These are phyloP conservation scores for Pinctada fucata DNA, from an alignment of 2,888 invertebrate genomes.

Conservation along the genomic window DNA sequence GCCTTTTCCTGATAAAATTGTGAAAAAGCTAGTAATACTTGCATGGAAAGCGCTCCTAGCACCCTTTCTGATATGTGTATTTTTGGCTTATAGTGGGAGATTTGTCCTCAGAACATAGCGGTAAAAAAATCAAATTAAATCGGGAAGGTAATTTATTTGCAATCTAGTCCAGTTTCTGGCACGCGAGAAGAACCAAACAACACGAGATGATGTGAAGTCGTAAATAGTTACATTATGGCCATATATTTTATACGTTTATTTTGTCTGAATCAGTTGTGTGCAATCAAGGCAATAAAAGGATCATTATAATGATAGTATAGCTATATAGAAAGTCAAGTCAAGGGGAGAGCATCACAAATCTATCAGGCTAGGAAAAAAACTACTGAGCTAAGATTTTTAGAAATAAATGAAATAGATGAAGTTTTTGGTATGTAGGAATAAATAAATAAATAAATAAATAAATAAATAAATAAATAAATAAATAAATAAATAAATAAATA, in stretches of 20 bases:
- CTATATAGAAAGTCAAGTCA: too few species aligned
- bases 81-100: background rate
- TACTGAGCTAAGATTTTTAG: too few species aligned
- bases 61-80: background rate
- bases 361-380: too few species aligned
- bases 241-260: background rate
- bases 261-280: background rate
- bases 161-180: background rate
- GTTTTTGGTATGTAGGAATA: too few species aligned
- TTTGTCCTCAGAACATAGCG: background rate
- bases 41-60: background rate
- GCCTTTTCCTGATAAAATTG: conserved; percentile 19
- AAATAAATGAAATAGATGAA: too few species aligned
- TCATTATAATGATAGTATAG: background rate
- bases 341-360: too few species aligned
- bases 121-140: background rate
- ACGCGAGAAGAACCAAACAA: background rate
- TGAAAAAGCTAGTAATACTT: conserved; percentile 9
- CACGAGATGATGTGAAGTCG: background rate
- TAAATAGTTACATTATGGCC: background rate
- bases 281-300: background rate
- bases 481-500: too few species aligned
- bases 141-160: background rate
- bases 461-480: too few species aligned
- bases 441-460: too few species aligned